Evolutionary conservation across 2,113 vertebrate genomes (phyloP).

Genomic region (Microcebus ravelobensis): DNA sequence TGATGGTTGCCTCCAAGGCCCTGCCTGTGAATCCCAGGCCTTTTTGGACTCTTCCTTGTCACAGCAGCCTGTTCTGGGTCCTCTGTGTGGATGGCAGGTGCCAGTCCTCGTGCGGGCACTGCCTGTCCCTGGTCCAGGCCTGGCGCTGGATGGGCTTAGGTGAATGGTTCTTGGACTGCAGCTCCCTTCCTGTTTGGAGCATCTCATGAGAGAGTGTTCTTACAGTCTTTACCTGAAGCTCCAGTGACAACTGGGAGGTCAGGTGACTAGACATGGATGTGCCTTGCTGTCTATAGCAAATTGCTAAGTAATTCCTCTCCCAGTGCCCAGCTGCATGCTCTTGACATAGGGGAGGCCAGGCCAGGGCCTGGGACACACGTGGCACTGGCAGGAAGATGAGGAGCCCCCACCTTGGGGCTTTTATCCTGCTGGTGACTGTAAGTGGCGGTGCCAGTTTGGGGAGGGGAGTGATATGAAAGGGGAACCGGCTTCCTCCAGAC

Average conservation of each 20-base stretch:
- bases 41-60: background rate
- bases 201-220: background rate
- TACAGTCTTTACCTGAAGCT: background rate
- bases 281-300: background rate
- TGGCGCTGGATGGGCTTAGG: background rate
- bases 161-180: background rate
- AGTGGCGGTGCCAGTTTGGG: background rate
- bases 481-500: conserved; percentile 28
- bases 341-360: background rate
- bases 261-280: too few relatives aligned
- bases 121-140: background rate
- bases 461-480: background rate
- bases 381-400: background rate
- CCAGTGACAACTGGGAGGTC: too few relatives aligned
- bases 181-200: background rate
- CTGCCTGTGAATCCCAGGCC: background rate
- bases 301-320: background rate
- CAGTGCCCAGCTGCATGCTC: background rate
- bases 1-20: background rate
- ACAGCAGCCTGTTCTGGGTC: background rate
- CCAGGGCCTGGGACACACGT: background rate
- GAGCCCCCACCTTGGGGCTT: background rate
- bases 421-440: background rate
- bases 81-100: background rate
- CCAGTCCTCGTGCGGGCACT: background rate